Evolutionary conservation across 1,140 invertebrate genomes (phyloP), one percentile per base, ranked within the genome.

Genomic region (Drosophila santomea): DNA sequence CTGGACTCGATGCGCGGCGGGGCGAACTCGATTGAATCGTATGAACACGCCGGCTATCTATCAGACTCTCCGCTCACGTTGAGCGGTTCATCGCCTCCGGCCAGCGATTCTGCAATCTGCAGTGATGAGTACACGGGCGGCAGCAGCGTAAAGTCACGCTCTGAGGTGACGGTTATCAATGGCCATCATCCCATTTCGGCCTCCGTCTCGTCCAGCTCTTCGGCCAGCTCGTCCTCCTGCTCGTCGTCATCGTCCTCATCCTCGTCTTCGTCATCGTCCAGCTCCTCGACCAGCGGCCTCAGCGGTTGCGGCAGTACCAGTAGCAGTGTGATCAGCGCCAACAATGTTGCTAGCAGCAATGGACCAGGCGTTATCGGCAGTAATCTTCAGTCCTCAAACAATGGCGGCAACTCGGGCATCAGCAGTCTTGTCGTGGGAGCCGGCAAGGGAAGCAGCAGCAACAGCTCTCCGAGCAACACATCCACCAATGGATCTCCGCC

Each of bases 1-100:
- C 94, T 97, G 94, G 97, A 97, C 95, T 97, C 97, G 93, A 94
- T 96, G 93, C 95, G 95, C 91, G 96, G 97, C 95, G 96, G 96
- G 95, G 96, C 96, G 93, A 97, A 96, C 94, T 97, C 97, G 91
- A 95, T 97, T 93, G 96, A 96, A 94, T 97, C 96, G 84, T 95
- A 95, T 74, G 96, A 96, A 92, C 94, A 94, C 41, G 86, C 80
- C 44, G 92, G 91, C 51, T 92, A 92, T 66, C 93, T 95, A 85
- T 95, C 94, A 83, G 94, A 95, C 85, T 97, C 96, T 61, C 96
- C 96, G 81, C 92, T 96, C 80, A 96, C 96, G 83, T 94, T 96
- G 91, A 97, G 96, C 94, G 95, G 96, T 83, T 97, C 96, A 89
- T 96, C 96, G 86, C 96, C 96, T 55, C 96, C 96, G 75, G 96